Evolutionary conservation across 2,113 vertebrate genomes (phyloP).

Genomic region (Peromyscus maniculatus): DNA sequence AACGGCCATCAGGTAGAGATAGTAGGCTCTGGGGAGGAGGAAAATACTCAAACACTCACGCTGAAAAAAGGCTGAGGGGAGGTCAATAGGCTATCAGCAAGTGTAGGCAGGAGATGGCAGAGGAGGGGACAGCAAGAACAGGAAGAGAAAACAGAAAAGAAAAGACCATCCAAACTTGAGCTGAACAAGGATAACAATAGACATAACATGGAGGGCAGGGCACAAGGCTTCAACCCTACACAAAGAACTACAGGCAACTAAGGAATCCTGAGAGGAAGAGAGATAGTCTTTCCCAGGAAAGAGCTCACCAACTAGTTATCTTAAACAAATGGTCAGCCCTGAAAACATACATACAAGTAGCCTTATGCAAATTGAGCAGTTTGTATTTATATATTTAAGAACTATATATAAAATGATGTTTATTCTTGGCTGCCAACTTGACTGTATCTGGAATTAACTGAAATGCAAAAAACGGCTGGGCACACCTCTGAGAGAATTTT

Average conservation of each 20-base stretch:
- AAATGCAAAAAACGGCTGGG: neutral
- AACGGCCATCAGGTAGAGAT: neutral
- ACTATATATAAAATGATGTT: neutral
- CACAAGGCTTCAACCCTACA: neutral
- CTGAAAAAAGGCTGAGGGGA: neutral
- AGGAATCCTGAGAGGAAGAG: neutral
- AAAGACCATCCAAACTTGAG: neutral
- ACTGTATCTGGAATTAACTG: neutral
- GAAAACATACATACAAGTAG: neutral
- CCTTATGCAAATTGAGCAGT: neutral
- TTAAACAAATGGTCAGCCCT: neutral
- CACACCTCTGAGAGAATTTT: neutral
- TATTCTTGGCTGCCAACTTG: neutral
- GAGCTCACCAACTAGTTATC: neutral
- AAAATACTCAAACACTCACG: neutral
- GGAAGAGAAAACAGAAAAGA: neutral
- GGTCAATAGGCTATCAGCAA: accelerated
- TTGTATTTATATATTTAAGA: neutral
- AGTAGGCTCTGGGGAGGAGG: neutral
- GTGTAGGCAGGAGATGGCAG: neutral
- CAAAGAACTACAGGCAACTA: neutral
- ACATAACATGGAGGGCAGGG: neutral
- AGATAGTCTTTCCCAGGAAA: neutral
- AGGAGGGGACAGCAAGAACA: neutral
- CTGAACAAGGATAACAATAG: neutral